Percentiles rank a stretch among this genome's conserved stretches.
phyloP scores from a whole-genome alignment of 2,113 vertebrate genomes.

The Malurus alboscapulatus region DNA sequence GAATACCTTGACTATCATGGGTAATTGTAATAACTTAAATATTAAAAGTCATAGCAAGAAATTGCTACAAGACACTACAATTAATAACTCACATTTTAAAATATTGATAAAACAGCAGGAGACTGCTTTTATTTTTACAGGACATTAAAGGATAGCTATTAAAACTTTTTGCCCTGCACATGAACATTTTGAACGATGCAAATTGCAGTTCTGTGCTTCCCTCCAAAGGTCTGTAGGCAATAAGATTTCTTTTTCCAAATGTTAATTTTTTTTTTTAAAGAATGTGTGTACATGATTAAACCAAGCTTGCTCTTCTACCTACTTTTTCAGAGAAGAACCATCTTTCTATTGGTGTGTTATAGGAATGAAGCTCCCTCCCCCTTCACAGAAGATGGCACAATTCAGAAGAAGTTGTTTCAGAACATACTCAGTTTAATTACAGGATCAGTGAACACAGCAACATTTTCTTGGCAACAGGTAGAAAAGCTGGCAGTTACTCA shows the following conservation, averaged over 20 bases:
- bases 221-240: neutral
- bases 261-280: neutral
- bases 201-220: neutral
- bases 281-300: conserved; percentile 4
- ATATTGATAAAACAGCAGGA: neutral
- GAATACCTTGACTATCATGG: neutral
- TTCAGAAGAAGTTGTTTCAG: conserved; percentile 15
- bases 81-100: neutral
- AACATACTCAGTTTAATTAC: conserved; percentile 40
- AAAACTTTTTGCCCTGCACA: neutral
- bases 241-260: neutral
- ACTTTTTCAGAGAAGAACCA: neutral
- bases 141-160: neutral
- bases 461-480: conserved; percentile 61
- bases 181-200: neutral
- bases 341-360: neutral
- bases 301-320: conserved; percentile 10
- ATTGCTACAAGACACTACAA: neutral
- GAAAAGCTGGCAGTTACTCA: conserved; percentile 44
- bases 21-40: neutral
- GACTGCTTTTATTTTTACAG: neutral
- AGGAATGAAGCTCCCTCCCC: neutral
- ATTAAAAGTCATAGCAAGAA: neutral
- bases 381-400: conserved; percentile 15
- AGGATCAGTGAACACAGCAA: conserved; percentile 57